These are phyloP conservation scores for Cataglyphis rosenhaueri DNA, from an alignment of 2,888 invertebrate genomes.

Conservation along the genomic window DNA sequence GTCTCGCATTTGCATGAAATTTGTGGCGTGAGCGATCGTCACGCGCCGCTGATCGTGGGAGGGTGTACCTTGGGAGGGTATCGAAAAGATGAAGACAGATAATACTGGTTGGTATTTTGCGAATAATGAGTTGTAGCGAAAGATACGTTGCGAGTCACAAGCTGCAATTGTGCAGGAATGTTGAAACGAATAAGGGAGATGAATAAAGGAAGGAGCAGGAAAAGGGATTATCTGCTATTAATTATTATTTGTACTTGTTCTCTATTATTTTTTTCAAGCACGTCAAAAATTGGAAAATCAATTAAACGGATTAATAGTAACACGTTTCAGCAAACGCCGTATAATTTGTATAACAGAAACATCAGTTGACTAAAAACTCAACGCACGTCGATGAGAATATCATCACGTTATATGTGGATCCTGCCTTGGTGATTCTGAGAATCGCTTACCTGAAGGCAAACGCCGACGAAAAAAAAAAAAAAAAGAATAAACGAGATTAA, in stretches of 20 bases:
- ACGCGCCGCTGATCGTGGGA: conserved; percentile 34
- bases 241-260: background rate
- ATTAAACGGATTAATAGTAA: conserved; percentile 13
- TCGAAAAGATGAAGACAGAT: conserved; percentile 32
- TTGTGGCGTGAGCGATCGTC: conserved; percentile 36
- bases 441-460: conserved; percentile 9
- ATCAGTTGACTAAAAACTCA: conserved; percentile 23
- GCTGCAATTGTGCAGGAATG: background rate
- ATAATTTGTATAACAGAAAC: background rate
- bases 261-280: background rate
- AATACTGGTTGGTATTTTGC: conserved; percentile 11
- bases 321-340: background rate
- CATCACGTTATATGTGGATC: conserved; percentile 51
- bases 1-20: conserved; percentile 41
- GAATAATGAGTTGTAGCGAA: conserved; percentile 42
- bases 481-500: conserved; percentile 59
- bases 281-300: background rate
- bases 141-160: conserved; percentile 8
- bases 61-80: conserved; percentile 22
- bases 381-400: conserved; percentile 41
- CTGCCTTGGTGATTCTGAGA: conserved; percentile 31
- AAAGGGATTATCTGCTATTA: background rate
- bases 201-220: background rate
- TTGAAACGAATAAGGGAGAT: background rate
- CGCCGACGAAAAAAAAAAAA: background rate